These are phyloP conservation scores for Drosophila trapezifrons DNA, from an alignment of 1,140 invertebrate species.

Conservation along the genomic window DNA sequence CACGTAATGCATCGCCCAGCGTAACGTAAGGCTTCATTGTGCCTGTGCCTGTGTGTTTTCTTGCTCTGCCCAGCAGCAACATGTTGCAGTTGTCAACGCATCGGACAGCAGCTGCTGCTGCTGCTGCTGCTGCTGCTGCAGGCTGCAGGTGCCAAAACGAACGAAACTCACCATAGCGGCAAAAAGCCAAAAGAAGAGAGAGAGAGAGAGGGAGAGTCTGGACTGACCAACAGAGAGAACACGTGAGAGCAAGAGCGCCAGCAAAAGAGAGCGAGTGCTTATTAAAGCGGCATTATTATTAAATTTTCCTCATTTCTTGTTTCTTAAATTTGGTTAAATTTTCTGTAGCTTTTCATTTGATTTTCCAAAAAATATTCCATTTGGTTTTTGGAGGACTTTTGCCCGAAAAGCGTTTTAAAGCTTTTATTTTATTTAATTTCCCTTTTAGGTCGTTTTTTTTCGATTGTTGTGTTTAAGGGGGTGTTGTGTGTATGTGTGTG, in stretches of 20 bases:
- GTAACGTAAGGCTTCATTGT: constrained; percentile 13
- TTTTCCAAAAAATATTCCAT: neutral
- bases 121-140: constrained; percentile 40
- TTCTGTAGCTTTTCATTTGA: neutral
- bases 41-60: neutral
- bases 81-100: constrained; percentile 41
- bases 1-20: constrained; percentile 14
- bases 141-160: constrained; percentile 33
- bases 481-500: constrained; percentile 5
- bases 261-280: neutral
- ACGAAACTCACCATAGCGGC: constrained; percentile 57
- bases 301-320: constrained; percentile 10
- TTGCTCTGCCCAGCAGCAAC: constrained; percentile 16
- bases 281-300: constrained; percentile 4
- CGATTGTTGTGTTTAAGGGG: neutral
- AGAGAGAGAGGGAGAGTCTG: neutral
- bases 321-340: constrained; percentile 26
- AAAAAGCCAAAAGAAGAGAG: neutral
- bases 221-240: neutral
- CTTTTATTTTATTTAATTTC: constrained; percentile 3
- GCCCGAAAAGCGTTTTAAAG: constrained; percentile 5
- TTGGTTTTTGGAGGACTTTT: neutral
- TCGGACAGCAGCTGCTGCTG: constrained; percentile 26
- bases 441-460: neutral
- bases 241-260: no score